Base-by-base conservation (phyloP, 2,113 vertebrate genomes). In the Hippocampus barbouri region DNA sequence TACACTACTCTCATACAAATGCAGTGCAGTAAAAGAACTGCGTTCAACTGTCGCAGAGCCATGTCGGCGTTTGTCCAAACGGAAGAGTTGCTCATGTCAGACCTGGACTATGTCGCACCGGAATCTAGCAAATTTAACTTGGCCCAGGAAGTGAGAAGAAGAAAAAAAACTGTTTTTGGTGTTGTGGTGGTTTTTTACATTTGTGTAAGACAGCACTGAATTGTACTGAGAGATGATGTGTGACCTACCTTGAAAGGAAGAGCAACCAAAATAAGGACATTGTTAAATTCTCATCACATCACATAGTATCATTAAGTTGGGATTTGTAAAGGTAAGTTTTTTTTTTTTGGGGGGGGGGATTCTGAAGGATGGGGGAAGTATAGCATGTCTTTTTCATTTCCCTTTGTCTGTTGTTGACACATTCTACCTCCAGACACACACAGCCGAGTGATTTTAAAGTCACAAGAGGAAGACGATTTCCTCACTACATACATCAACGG, bases 401-500 rank as follows among this genome's bases (percentile, higher is more conserved):
- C 59, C 21, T 71, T 49, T 71, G 57, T 73, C 59, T 72, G 38
- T 16, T 53, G 21, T 56, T 78, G 68, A 72, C 71, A 20, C 40
- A 76, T 34, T 75, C 47, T 40, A 69, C 71, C 63, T 92, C 77
- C 92, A 99, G 97, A 99, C 90, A 95, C 95, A 78, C 96, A 99
- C 91, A 99, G 96, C 93, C 95, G 97, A 92, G 97, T 99, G 83
- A 95, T 95, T 87, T 90, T 99, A 89, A 94, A 92, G 79, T 94
- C 95, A 66, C 91, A 89, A 73, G 95, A 96, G 70, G 94, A 96
- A 66, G 95, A 96, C 0, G 96, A 99, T 79, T 96, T 96, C 87
- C 96, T 99, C 80, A 93, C 89, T 68, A 96, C 95, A 76, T 99
- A 99, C 85, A 97, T 99, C 86, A 99, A 99, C 23, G 97, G 94